Evolutionary conservation across 2,888 invertebrate species (phyloP).

Genomic region (Ametastegia equiseti): DNA sequence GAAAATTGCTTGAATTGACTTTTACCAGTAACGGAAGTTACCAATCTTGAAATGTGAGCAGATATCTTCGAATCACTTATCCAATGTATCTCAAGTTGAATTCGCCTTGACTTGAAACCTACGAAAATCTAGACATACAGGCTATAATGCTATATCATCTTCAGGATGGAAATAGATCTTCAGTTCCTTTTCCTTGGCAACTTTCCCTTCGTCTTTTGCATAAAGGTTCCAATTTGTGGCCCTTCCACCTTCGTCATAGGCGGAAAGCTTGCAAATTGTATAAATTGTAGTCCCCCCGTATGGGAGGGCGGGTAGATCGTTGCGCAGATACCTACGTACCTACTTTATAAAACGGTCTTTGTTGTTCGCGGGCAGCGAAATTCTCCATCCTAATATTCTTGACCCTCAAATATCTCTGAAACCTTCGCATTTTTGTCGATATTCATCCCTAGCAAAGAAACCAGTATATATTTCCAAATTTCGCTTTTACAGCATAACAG

Average conservation of each 20-base stretch:
- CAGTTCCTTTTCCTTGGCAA: neutral
- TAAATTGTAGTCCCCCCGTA: neutral
- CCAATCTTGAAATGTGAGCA: too few relatives aligned
- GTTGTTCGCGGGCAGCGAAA: neutral
- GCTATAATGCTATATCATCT: too few relatives aligned
- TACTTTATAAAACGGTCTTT: constrained; percentile 18
- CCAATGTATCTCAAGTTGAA: too few relatives aligned
- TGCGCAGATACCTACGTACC: neutral
- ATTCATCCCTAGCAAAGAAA: too few relatives aligned
- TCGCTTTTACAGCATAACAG: too few relatives aligned
- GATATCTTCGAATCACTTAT: too few relatives aligned
- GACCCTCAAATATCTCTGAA: neutral
- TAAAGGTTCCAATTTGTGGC: constrained; percentile 24
- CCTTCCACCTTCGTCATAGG: constrained; percentile 12
- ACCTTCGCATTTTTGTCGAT: neutral
- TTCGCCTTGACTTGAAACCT: too few relatives aligned
- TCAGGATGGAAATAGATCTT: neutral
- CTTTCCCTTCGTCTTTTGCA: neutral
- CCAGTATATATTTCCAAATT: too few relatives aligned
- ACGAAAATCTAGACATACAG: too few relatives aligned
- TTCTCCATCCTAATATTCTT: neutral
- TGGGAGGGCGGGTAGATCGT: neutral
- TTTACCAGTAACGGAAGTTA: too few relatives aligned
- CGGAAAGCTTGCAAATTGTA: constrained; percentile 13
- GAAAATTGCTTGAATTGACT: too few relatives aligned